These are phyloP conservation scores for Beroe ovata DNA, from an alignment of 37 sponge, comb jelly and placozoan species.

Conservation along the genomic window DNA sequence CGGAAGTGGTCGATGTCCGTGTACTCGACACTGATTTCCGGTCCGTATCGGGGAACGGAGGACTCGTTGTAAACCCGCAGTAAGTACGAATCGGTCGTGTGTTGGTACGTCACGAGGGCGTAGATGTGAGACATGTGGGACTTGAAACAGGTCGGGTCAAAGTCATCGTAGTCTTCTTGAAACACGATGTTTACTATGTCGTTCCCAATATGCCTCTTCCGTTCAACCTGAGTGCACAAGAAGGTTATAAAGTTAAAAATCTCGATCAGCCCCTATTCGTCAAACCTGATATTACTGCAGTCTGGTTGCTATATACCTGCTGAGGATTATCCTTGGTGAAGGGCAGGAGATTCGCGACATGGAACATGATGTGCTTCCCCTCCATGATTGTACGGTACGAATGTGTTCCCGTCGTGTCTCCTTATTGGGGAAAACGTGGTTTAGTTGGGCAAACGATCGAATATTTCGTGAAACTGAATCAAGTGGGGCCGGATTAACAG, in stretches of 20 bases:
- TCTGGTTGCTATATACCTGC: no score
- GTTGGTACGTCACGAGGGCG: slow-evolving; percentile 12
- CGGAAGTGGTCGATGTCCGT: slow-evolving; percentile 48
- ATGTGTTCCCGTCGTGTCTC: slow-evolving; percentile 88
- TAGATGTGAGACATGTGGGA: slow-evolving; percentile 65
- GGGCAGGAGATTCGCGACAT: slow-evolving; percentile 93
- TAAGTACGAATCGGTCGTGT: not conserved
- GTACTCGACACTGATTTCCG: slow-evolving; percentile 23
- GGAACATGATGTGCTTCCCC: slow-evolving; percentile 90
- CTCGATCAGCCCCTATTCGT: no score
- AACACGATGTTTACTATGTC: slow-evolving; percentile 52
- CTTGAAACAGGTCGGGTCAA: slow-evolving; percentile 56
- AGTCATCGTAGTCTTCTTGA: slow-evolving; percentile 63
- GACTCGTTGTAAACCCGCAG: slow-evolving; percentile 38
- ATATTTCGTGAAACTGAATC: no score
- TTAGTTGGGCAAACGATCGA: no score
- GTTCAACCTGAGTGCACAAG: no score
- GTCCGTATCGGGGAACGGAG: slow-evolving; percentile 40
- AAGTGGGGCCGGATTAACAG: no score
- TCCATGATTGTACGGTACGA: slow-evolving; percentile 81
- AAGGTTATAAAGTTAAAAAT: no score
- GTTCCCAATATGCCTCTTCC: slow-evolving; percentile 63
- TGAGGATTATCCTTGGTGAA: slow-evolving; percentile 81
- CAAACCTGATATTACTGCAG: no score
- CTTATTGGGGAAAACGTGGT: no score